These are phyloP conservation scores for Dicentrarchus labrax DNA, from an alignment of 2,113 vertebrate genomes.

Conservation along the genomic window DNA sequence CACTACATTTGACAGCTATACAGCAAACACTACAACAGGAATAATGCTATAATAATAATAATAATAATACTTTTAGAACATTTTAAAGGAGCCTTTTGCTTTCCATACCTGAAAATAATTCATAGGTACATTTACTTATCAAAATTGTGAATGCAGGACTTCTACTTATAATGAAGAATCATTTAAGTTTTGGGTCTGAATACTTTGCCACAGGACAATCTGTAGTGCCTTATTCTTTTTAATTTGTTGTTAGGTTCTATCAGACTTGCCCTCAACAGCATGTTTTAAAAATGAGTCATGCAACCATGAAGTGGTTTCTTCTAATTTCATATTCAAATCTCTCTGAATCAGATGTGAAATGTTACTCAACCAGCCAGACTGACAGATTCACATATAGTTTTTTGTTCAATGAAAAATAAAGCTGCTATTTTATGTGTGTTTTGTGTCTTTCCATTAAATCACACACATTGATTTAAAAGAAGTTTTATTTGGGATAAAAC, in stretches of 20 bases:
- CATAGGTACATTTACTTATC: background rate
- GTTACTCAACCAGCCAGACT: background rate
- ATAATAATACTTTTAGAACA: too few relatives aligned
- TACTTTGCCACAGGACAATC: background rate
- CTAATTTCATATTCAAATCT: background rate
- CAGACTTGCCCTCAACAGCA: background rate
- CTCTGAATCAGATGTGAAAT: background rate
- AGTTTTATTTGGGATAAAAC: constrained; percentile 74
- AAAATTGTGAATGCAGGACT: background rate
- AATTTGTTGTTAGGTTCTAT: background rate
- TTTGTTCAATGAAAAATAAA: constrained; percentile 34
- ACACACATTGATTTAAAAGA: constrained; percentile 38
- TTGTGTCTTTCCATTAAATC: background rate
- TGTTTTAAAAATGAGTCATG: background rate
- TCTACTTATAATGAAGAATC: background rate
- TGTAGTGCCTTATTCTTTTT: constrained; percentile 2
- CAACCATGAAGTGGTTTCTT: background rate
- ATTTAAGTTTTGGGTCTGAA: background rate
- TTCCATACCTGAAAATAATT: background rate
- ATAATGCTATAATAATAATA: background rate
- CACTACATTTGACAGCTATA: background rate
- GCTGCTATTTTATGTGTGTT: background rate
- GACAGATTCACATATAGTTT: background rate
- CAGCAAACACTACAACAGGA: background rate
- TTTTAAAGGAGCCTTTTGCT: background rate